Percentiles rank a stretch among this genome's conserved stretches.
Conservation (phyloP, 2,113 vertebrate species). For the Donacobius atricapilla region DNA sequence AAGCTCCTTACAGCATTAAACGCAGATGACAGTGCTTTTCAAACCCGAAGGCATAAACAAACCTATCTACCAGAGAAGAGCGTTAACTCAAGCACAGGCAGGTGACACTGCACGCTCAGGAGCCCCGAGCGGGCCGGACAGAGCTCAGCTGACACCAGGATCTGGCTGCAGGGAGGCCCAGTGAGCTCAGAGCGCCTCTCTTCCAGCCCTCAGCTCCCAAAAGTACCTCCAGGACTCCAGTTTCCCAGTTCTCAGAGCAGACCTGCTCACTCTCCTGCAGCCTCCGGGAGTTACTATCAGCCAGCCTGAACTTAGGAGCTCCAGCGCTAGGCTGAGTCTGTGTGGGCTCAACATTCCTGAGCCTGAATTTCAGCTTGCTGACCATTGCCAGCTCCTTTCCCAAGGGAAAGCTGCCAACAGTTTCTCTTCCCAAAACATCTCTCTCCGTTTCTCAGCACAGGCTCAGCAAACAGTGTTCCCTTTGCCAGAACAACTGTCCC, state of each 20-base stretch:
- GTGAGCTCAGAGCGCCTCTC: background rate
- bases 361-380: too few species aligned
- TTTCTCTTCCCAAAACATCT: too few species aligned
- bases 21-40: background rate
- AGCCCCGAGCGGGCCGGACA: background rate
- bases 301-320: background rate
- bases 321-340: background rate
- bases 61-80: background rate
- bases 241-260: background rate
- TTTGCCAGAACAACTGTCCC: too few species aligned
- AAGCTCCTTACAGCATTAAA: background rate
- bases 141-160: background rate
- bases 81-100: background rate
- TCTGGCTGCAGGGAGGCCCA: background rate
- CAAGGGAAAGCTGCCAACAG: too few species aligned
- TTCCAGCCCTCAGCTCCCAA: background rate
- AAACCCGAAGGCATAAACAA: background rate
- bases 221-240: background rate
- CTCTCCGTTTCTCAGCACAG: too few species aligned
- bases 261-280: background rate
- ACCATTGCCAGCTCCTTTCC: too few species aligned
- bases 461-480: too few species aligned
- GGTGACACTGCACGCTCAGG: rapidly evolving
- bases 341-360: too few species aligned
- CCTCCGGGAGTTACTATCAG: background rate